Percentiles rank a stretch among this genome's conserved stretches.
These are phyloP conservation scores for Ambastaia sidthimunki DNA, from an alignment of 2,797 vertebrate species.

Conservation along the genomic window DNA sequence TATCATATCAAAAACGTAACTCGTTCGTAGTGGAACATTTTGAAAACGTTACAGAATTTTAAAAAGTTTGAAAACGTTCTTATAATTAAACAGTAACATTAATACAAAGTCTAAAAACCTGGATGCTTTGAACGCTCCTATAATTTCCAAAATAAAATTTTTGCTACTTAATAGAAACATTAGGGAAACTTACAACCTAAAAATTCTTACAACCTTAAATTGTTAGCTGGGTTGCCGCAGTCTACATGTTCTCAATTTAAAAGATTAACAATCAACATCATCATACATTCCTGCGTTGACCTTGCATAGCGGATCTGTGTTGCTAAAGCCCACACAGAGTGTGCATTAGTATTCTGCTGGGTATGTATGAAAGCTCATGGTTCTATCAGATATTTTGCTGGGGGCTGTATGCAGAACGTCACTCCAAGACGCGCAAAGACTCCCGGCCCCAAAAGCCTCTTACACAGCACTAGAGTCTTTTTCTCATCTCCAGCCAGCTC, in stretches of 20 bases:
- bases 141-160: no score
- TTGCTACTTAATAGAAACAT: no score
- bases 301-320: conserved; percentile 13
- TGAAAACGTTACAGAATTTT: no score
- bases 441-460: conserved; percentile 30
- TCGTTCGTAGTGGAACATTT: no score
- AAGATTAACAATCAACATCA: neutral
- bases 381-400: conserved; percentile 41
- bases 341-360: conserved; percentile 43
- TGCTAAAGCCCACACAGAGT: conserved; percentile 10
- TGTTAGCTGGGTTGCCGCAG: neutral
- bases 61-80: no score
- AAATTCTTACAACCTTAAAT: no score
- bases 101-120: no score
- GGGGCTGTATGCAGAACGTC: conserved; percentile 37
- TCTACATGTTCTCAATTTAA: neutral
- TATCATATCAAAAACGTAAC: no score
- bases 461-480: neutral
- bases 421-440: conserved; percentile 13
- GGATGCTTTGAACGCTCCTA: no score
- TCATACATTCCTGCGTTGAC: neutral
- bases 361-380: conserved; percentile 28
- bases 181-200: no score
- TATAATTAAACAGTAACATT: no score
- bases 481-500: conserved; percentile 22